phyloP scores from a whole-genome alignment of 2,797 vertebrate species.

The Serranus cabrilla region DNA sequence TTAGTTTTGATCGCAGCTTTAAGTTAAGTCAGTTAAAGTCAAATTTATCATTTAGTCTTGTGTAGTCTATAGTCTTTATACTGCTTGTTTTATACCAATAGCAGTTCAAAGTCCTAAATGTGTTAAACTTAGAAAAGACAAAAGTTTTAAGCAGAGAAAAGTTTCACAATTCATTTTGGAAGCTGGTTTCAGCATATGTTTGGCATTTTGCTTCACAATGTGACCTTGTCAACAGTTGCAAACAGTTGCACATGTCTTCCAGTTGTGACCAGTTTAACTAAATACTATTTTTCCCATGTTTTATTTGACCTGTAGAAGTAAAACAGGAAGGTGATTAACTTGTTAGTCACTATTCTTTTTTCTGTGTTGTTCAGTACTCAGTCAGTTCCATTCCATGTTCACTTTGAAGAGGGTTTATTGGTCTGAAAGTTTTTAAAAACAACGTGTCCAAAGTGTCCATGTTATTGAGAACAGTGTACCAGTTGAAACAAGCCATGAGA shows the following conservation, averaged over 20 bases:
- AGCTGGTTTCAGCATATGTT: conserved; percentile 3
- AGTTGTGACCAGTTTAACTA: conserved; percentile 2
- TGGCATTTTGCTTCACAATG: neutral
- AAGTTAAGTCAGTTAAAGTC: neutral
- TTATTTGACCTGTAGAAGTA: neutral
- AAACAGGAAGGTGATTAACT: no score
- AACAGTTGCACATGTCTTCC: no score
- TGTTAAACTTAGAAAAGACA: neutral
- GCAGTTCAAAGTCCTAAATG: neutral
- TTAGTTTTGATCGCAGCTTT: neutral
- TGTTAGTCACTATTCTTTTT: no score
- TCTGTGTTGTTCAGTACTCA: no score
- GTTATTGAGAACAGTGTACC: neutral
- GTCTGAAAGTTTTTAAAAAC: neutral
- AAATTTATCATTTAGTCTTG: neutral
- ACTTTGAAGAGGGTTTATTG: no score
- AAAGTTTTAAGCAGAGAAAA: no score
- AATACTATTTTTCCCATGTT: neutral
- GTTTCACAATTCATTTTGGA: neutral
- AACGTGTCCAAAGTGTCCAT: neutral
- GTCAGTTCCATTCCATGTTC: no score
- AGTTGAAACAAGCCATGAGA: conserved; percentile 20
- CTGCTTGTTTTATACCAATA: neutral
- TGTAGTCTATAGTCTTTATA: neutral
- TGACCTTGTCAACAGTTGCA: neutral